A percentile compares a stretch with the other conserved stretches of the same genome.
Conservation (phyloP, 2,888 invertebrate species). For the Clistopyga incitator region DNA sequence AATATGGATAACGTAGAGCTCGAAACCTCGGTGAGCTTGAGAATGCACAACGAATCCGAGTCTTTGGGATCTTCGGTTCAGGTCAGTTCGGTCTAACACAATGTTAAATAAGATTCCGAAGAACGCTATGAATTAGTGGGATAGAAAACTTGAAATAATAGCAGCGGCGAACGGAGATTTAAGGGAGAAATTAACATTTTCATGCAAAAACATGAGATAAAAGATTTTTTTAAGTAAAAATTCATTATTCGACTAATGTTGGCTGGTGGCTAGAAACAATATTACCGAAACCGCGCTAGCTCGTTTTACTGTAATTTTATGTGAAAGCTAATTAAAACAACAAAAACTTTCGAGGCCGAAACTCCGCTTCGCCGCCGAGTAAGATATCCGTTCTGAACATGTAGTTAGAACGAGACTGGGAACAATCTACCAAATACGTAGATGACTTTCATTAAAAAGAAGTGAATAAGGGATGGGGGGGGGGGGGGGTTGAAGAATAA, state of each 20-base stretch:
- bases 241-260: background rate
- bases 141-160: background rate
- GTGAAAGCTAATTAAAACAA: background rate
- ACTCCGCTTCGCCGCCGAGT: background rate
- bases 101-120: conserved; percentile 5
- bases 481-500: background rate
- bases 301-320: too few species aligned
- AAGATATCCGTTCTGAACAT: background rate
- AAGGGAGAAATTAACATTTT: background rate
- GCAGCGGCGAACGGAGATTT: background rate
- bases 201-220: background rate
- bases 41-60: conserved; percentile 84
- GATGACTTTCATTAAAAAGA: background rate
- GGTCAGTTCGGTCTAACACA: conserved; percentile 86
- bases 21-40: conserved; percentile 85
- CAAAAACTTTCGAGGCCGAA: background rate
- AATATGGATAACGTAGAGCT: conserved; percentile 81
- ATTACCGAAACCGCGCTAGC: background rate
- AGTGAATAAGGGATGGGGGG: background rate
- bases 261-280: background rate
- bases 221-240: background rate
- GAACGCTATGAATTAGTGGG: background rate
- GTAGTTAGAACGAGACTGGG: conserved; percentile 37
- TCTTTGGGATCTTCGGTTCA: conserved; percentile 86
- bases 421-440: conserved; percentile 40